phyloP scores from a whole-genome alignment of 2,888 invertebrate species.

The Pantelozetes paolii region DNA sequence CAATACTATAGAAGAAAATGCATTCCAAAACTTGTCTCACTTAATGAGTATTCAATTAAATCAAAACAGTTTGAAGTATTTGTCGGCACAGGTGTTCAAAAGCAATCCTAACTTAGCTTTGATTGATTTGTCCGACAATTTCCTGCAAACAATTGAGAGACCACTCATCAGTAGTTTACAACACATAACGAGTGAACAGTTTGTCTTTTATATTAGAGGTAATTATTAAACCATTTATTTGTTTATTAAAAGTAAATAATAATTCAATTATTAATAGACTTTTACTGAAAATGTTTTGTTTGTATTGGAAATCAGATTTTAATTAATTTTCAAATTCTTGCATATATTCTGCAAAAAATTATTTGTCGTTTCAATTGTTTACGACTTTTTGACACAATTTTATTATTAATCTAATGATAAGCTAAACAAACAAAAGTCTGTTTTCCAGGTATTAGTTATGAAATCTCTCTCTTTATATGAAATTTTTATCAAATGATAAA shows the following conservation, averaged over 20 bases:
- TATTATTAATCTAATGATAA: background rate
- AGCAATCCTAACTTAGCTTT: background rate
- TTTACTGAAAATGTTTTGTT: too few relatives aligned
- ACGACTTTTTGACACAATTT: constrained; percentile 3
- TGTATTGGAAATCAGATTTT: too few relatives aligned
- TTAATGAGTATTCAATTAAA: constrained; percentile 27
- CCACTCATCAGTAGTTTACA: background rate
- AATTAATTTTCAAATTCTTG: background rate
- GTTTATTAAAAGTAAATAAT: background rate
- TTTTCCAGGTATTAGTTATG: constrained; percentile 8
- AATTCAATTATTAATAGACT: too few relatives aligned
- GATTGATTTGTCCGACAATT: constrained; percentile 10
- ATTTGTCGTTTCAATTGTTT: background rate
- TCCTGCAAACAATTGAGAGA: background rate
- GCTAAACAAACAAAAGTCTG: background rate
- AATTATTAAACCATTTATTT: background rate
- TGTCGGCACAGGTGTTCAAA: background rate
- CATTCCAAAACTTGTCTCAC: constrained; percentile 26
- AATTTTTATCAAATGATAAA: constrained; percentile 2
- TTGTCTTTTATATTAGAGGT: constrained; percentile 17
- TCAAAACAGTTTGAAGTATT: constrained; percentile 2
- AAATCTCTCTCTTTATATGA: background rate
- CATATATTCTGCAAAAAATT: background rate
- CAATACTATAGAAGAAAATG: constrained; percentile 8
- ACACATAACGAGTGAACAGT: background rate